These are phyloP conservation scores for Trachelus troglodyta DNA, from an alignment of 2,888 invertebrate genomes.

Conservation along the genomic window DNA sequence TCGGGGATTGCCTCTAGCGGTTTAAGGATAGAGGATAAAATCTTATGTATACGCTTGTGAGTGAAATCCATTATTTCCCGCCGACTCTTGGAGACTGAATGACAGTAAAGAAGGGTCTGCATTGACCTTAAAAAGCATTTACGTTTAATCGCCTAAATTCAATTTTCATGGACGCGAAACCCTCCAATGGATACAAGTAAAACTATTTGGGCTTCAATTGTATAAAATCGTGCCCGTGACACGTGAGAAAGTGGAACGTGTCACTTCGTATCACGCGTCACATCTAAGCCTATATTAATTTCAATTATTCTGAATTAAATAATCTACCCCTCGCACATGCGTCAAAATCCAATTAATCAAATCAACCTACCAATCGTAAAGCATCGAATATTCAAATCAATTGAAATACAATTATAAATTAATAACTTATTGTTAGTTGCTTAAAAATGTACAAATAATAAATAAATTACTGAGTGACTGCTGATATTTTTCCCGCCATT, in stretches of 20 bases:
- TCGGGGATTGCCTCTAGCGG: conserved; percentile 32
- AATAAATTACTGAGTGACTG: not conserved
- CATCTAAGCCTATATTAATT: not conserved
- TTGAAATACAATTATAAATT: not conserved
- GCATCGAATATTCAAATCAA: not conserved
- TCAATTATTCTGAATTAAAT: not conserved
- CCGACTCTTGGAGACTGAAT: conserved; percentile 39
- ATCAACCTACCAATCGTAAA: not conserved
- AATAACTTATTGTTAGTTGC: not conserved
- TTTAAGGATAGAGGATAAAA: conserved; percentile 50
- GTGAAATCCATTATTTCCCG: conserved; percentile 56
- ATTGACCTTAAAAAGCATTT: conserved; percentile 52
- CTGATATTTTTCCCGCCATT: not conserved
- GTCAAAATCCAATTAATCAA: not conserved
- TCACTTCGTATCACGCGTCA: too few species aligned
- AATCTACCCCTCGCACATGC: too few species aligned
- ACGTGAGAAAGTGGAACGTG: conserved; percentile 21
- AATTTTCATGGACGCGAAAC: conserved; percentile 39
- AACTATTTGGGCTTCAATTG: conserved; percentile 36
- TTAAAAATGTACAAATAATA: not conserved
- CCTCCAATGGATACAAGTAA: conserved; percentile 36
- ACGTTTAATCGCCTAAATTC: not conserved
- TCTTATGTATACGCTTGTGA: conserved; percentile 52
- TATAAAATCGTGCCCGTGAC: conserved; percentile 22
- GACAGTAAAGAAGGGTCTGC: conserved; percentile 35